A percentile compares a stretch with the other conserved stretches of the same genome.
These are phyloP conservation scores for Sebastes flavidus DNA, from an alignment of 2,797 vertebrate genomes.

Conservation along the genomic window DNA sequence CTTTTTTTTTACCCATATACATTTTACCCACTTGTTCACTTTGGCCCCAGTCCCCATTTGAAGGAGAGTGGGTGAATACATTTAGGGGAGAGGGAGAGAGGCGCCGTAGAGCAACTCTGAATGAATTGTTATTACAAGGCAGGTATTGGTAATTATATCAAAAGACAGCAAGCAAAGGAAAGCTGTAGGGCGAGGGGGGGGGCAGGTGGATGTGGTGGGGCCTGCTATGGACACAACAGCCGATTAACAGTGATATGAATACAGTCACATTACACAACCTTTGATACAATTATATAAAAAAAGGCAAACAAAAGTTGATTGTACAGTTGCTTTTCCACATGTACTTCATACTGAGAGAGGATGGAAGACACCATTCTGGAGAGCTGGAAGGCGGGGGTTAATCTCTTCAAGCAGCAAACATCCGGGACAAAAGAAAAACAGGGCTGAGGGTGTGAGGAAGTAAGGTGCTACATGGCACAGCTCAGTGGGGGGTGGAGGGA, in stretches of 20 bases:
- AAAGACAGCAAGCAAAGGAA: slow-evolving; percentile 61
- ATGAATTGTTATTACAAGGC: slow-evolving; percentile 72
- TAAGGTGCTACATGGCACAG: slow-evolving; percentile 60
- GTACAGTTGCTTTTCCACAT: slow-evolving; percentile 79
- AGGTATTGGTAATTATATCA: slow-evolving; percentile 72
- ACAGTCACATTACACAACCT: slow-evolving; percentile 68
- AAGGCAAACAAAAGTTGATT: slow-evolving; percentile 77
- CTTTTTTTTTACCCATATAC: background rate
- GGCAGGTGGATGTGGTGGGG: slow-evolving; percentile 51
- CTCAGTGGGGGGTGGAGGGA: background rate
- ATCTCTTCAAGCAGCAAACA: slow-evolving; percentile 76
- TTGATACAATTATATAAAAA: slow-evolving; percentile 71
- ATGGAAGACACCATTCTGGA: slow-evolving; percentile 73
- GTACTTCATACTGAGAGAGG: slow-evolving; percentile 75
- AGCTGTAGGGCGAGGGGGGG: background rate
- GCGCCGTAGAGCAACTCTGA: slow-evolving; percentile 53
- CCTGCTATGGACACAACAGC: slow-evolving; percentile 56
- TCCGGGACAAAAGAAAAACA: background rate
- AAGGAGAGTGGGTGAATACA: slow-evolving; percentile 23
- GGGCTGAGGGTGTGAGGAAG: background rate
- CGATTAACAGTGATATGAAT: slow-evolving; percentile 63
- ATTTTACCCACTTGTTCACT: slow-evolving; percentile 43
- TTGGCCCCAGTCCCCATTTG: slow-evolving; percentile 47
- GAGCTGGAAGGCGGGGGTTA: slow-evolving; percentile 46
- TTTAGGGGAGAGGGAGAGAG: slow-evolving; percentile 27